Conservation (phyloP, 2,113 vertebrate species). For the Okapia johnstoni region DNA sequence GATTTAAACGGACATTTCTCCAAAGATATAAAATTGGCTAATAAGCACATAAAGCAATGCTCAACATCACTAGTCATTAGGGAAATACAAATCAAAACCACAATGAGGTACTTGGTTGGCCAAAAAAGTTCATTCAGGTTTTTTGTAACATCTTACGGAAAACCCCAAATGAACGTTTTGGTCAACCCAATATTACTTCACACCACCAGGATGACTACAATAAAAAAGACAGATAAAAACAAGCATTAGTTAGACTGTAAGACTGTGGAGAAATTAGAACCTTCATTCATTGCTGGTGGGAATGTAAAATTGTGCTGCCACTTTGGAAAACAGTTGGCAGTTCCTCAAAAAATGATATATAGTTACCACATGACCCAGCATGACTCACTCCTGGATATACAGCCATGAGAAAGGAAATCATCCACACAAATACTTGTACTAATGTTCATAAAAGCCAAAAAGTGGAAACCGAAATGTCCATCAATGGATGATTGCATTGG, state of each 20-base stretch:
- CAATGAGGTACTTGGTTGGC: neutral
- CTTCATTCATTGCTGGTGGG: neutral
- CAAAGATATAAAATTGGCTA: neutral
- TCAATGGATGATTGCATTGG: neutral
- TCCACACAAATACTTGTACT: neutral
- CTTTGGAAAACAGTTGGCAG: neutral
- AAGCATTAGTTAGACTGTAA: neutral
- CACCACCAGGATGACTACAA: neutral
- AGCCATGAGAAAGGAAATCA: neutral
- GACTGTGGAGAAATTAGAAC: neutral
- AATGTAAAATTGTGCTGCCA: neutral
- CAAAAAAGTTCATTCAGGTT: neutral
- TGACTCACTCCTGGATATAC: neutral
- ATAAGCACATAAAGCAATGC: neutral
- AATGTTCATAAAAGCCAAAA: neutral
- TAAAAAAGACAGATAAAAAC: slow-evolving; percentile 4
- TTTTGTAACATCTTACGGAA: neutral
- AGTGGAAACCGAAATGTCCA: neutral
- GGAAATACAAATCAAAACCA: slow-evolving; percentile 16
- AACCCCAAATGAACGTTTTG: neutral
- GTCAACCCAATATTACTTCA: neutral
- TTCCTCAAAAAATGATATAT: neutral
- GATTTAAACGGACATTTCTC: neutral
- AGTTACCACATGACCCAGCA: neutral
- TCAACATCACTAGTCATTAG: neutral